phyloP scores from a whole-genome alignment of 1,140 invertebrate genomes.

The Drosophila kikkawai region DNA sequence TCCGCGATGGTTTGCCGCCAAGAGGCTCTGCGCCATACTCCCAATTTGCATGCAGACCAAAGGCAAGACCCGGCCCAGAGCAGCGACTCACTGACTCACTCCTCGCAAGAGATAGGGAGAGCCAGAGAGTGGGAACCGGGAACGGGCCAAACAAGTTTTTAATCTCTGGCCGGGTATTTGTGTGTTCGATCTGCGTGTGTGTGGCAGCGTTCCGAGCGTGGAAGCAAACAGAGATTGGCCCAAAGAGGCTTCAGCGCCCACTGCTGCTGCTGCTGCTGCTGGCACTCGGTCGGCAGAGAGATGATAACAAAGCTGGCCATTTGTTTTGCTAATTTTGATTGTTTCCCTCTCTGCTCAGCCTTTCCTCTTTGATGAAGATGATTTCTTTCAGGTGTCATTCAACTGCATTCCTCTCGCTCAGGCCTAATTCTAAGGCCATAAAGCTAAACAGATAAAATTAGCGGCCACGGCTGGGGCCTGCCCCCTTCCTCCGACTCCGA shows the following conservation, averaged over 20 bases:
- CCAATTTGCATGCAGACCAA: constrained; percentile 53
- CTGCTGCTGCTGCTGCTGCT: constrained; percentile 7
- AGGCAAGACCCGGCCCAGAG: constrained; percentile 8
- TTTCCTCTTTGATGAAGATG: constrained; percentile 1
- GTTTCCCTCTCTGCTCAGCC: not conserved
- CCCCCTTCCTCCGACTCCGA: not conserved
- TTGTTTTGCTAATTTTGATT: constrained; percentile 40
- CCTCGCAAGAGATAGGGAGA: not conserved
- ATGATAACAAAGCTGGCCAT: constrained; percentile 31
- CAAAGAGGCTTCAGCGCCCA: constrained; percentile 18
- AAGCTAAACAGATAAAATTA: constrained; percentile 41
- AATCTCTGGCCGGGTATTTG: constrained; percentile 22
- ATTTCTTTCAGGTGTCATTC: constrained; percentile 50
- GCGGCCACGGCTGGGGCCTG: constrained; percentile 11
- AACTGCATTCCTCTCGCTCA: constrained; percentile 42
- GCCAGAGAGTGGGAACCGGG: constrained; percentile 16
- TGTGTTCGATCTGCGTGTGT: constrained; percentile 32
- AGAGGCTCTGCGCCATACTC: constrained; percentile 27
- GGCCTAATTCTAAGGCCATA: constrained; percentile 9
- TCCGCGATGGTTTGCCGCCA: constrained; percentile 20
- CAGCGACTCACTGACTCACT: constrained; percentile 20
- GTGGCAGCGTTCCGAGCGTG: constrained; percentile 6
- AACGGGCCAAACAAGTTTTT: constrained; percentile 54
- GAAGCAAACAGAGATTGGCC: constrained; percentile 17
- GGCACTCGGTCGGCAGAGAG: not conserved